Base-by-base conservation (phyloP, 1,140 invertebrate genomes). In the Anastrepha ludens region DNA sequence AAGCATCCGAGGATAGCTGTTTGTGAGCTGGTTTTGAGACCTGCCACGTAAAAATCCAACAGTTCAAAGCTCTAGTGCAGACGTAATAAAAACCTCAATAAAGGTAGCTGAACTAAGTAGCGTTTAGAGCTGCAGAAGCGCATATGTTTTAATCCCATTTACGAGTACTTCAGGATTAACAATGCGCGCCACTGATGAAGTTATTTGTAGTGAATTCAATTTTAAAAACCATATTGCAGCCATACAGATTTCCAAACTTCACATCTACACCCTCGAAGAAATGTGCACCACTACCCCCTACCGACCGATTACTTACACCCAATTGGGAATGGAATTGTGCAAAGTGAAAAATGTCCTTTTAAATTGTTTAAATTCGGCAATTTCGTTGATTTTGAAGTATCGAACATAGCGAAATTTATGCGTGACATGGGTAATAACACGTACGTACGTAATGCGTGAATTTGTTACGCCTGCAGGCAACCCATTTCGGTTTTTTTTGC, bases 321-420 rank as follows among this genome's bases (percentile, higher is more conserved):
- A 55, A 81, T 81, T 81, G 74, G 29, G 29, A 55, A 81, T 81
- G 17, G 7, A 81, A 81, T 81, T 81, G 74, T 81, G 15, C 13
- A 81, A 81, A 81, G 74, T 81, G 74, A 81, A 81, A 81, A 81
- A 81, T 81, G 74, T 81, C 74, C 50, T 11, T 81, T 81, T 81
- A 81, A 81, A 81, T 55, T 81, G 74, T 81, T 47, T 15, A 81
- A 81, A 81, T 81, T 4, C 11, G 17, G 50, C 74, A 81, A 81
- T 81, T 81, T 81, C 74, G 15, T 29, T 81, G 47, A 9, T 55
- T 81, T 55, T 58, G 47, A 81, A 81, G 47, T 81, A 58, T 81
- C n/a, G 47, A 81, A 50, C 47, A 50, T 55, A 20, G 7, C 44
- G 4, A 50, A 81, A 81, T 81, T 58, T 81, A 81, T n/a, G 74